Conservation (phyloP, 2,113 vertebrate genomes). For the Labrus mixtus region DNA sequence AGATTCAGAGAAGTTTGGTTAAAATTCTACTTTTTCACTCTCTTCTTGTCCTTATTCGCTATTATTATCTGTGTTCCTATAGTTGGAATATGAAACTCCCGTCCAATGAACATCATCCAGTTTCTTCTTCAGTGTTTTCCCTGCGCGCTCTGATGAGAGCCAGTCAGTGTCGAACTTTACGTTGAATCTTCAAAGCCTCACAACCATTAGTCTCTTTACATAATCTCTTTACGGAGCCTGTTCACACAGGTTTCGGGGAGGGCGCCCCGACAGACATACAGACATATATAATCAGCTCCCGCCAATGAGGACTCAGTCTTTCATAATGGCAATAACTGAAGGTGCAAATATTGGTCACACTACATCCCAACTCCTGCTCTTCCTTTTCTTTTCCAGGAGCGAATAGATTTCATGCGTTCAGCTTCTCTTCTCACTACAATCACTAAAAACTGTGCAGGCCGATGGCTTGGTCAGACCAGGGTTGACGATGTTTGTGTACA, state of each 20-base stretch:
- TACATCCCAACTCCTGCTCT: conserved; percentile 54
- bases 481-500: conserved; percentile 53
- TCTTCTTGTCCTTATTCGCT: conserved; percentile 44
- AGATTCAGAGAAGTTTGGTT: conserved; percentile 70
- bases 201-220: conserved; percentile 71
- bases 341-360: conserved; percentile 80
- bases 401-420: conserved; percentile 55
- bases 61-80: conserved; percentile 36
- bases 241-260: conserved; percentile 46
- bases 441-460: conserved; percentile 78
- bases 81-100: conserved; percentile 46
- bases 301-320: conserved; percentile 64
- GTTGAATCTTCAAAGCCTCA: conserved; percentile 70
- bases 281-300: conserved; percentile 67
- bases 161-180: conserved; percentile 54
- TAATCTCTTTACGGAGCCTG: conserved; percentile 74
- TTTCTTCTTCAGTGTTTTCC: conserved; percentile 57
- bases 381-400: conserved; percentile 42
- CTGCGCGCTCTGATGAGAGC: conserved; percentile 47
- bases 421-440: conserved; percentile 74
- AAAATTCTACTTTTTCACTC: conserved; percentile 57
- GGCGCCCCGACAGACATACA: conserved; percentile 64
- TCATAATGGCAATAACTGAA: conserved; percentile 73
- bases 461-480: conserved; percentile 76
- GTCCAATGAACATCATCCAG: conserved; percentile 41